Percentiles rank a stretch among this genome's conserved stretches.
phyloP scores from a whole-genome alignment of 64 coral and sea anemone genomes.

The Montipora capricornis region DNA sequence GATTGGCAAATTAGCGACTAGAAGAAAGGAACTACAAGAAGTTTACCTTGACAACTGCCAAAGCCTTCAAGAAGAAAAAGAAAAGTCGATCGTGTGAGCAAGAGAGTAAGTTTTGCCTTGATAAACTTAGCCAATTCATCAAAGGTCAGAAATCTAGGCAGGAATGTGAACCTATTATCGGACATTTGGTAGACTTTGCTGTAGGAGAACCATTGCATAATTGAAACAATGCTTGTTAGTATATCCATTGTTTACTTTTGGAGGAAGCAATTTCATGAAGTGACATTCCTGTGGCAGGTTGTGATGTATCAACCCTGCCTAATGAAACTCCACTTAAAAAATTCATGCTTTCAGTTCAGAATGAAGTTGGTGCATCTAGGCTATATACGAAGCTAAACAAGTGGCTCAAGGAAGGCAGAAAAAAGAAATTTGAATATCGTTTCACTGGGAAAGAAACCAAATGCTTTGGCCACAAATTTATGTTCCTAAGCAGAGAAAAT shows the following conservation, averaged over 20 bases:
- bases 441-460: not conserved
- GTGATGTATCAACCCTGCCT: constrained; percentile 36
- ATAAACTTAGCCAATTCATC: constrained; percentile 30
- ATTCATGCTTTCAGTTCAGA: constrained; percentile 19
- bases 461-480: too few species aligned
- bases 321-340: constrained; percentile 14
- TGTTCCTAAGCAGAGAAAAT: too few species aligned
- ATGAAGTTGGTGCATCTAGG: constrained; percentile 47
- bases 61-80: constrained; percentile 55
- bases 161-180: constrained; percentile 61
- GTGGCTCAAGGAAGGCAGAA: constrained; percentile 49
- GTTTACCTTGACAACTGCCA: constrained; percentile 57
- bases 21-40: constrained; percentile 60
- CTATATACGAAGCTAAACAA: constrained; percentile 59
- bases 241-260: constrained; percentile 13
- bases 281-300: not conserved
- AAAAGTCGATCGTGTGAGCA: constrained; percentile 57
- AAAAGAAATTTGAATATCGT: not conserved
- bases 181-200: constrained; percentile 50
- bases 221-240: constrained; percentile 73
- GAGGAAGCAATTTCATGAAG: constrained; percentile 41
- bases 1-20: constrained; percentile 58
- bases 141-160: constrained; percentile 53
- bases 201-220: constrained; percentile 20
- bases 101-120: constrained; percentile 38